These are phyloP conservation scores for Chelonoidis abingdonii DNA, from an alignment of 2,113 vertebrate species.

Conservation along the genomic window DNA sequence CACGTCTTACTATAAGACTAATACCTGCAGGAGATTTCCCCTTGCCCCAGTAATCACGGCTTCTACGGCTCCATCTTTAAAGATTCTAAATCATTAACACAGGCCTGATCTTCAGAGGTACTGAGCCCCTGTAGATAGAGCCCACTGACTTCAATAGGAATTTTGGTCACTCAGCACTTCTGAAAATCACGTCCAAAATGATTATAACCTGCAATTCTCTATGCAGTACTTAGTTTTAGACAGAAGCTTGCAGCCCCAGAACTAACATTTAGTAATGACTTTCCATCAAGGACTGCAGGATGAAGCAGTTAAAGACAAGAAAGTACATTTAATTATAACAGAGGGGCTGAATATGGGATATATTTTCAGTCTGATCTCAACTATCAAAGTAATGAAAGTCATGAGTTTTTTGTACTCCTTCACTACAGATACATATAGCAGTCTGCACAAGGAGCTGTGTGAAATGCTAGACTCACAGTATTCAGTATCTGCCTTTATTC, in stretches of 20 bases:
- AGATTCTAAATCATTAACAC: constrained; percentile 34
- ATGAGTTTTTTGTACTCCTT: neutral
- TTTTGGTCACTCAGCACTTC: neutral
- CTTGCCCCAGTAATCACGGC: constrained; percentile 64
- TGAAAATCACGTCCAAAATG: neutral
- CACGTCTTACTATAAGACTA: constrained; percentile 66
- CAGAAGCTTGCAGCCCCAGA: neutral
- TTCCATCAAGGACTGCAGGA: neutral
- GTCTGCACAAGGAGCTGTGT: neutral
- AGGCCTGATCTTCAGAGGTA: constrained; percentile 22
- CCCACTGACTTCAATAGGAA: neutral
- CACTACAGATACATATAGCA: neutral
- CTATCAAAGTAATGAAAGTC: neutral
- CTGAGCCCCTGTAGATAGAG: neutral
- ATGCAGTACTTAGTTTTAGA: neutral
- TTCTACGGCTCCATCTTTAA: constrained; percentile 51
- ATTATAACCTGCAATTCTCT: neutral
- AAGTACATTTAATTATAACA: neutral
- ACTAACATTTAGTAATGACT: neutral
- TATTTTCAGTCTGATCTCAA: neutral
- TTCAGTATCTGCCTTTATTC: neutral
- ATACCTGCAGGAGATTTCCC: constrained; percentile 79
- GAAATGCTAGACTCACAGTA: neutral
- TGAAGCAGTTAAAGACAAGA: neutral
- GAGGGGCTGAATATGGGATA: neutral